These are phyloP conservation scores for Dryobotodes eremita DNA, from an alignment of 2,888 invertebrate genomes.

Conservation along the genomic window DNA sequence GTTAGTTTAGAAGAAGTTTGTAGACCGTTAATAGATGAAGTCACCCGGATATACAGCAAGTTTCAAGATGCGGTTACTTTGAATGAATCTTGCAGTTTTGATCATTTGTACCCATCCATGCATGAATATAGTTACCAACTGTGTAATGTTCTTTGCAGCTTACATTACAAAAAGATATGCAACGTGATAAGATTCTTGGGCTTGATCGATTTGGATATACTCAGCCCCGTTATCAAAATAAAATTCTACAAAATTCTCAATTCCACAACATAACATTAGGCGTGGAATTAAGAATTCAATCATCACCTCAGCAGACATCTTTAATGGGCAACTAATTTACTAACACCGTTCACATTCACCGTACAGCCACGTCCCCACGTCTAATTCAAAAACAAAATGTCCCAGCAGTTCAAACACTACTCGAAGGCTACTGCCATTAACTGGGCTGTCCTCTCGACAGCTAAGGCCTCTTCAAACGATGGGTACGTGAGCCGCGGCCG, in stretches of 20 bases:
- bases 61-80: background rate
- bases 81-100: background rate
- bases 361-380: slow-evolving; percentile 28
- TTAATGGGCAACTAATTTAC: slow-evolving; percentile 1
- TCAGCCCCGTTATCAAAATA: background rate
- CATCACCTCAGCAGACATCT: background rate
- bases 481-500: slow-evolving; percentile 60
- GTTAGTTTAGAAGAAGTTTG: slow-evolving; percentile 18
- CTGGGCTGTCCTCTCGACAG: slow-evolving; percentile 56
- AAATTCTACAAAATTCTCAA: background rate
- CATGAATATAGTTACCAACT: too few species aligned
- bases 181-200: too few species aligned
- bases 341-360: slow-evolving; percentile 32
- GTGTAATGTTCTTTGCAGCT: background rate
- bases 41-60: background rate
- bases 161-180: too few species aligned
- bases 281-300: background rate
- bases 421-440: slow-evolving; percentile 67
- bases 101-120: background rate
- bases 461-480: slow-evolving; percentile 66
- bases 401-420: slow-evolving; percentile 57
- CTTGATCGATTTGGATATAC: background rate
- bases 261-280: background rate
- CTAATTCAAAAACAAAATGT: slow-evolving; percentile 64
- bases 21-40: slow-evolving; percentile 15